Base-by-base conservation (phyloP, 2,797 vertebrate species). In the Artibeus lituratus region DNA sequence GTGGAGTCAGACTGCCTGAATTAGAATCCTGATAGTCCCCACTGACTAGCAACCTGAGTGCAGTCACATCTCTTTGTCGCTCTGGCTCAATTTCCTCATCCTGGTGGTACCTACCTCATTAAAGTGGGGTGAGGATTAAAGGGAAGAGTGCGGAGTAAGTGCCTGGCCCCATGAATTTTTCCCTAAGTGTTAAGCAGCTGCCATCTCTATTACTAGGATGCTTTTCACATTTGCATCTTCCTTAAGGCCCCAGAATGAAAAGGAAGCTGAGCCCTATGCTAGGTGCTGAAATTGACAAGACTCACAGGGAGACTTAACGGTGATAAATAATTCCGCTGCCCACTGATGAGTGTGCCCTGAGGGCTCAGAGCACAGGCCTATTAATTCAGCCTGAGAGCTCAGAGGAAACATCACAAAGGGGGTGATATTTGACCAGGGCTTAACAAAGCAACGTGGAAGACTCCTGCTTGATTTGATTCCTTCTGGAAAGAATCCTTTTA, bases 341-440 rank as follows among this genome's bases (percentile, higher is more conserved):
- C 6, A 1, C 42, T 16, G 24, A 26, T 3, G 10, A 87, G 55
- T 5, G 55, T 5, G 29, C 21, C 7, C 9, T n/a, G 29, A 81
- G 35, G 29, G 32, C 77, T 57, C 29, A 12, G 76, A 83, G n/a
- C n/a, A 89, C 69, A 86, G 69, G 24, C 74, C 42, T 74, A 7
- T 94, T 87, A 87, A 94, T 96, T 94, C 90, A 94, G 57, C 72
- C 35, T 53, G 49, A 47, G 14, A 70, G 67, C 96, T 90, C 74
- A 95, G 94, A 96, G 91, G 44, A 84, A 90, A 67, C 9, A 0
- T 91, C 78, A 80, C 83, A 87, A 83, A 94, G 51, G n/a, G 10
- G 16, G 24, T 81, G 88, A 39, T 65, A 59, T 69, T 87, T 77
- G 86, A 76, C 74, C 49, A 62, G 37, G 51, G 42, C 42, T 62